Evolutionary conservation across 2,113 vertebrate species (phyloP), one percentile per base, ranked within the genome.

Genomic region (Noturus placidus): DNA sequence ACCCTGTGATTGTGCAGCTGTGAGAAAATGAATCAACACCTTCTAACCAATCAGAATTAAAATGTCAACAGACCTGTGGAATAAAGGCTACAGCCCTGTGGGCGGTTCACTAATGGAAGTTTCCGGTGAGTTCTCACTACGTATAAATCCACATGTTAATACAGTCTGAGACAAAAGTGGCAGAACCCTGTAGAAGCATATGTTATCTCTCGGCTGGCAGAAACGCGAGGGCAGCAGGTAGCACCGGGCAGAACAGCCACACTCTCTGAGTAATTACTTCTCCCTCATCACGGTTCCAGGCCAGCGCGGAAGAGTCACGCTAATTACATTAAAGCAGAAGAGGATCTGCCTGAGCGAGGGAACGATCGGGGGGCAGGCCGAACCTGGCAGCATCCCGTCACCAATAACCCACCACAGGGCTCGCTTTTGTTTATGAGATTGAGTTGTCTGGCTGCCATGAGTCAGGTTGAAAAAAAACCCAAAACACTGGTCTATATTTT

Each of bases 301-400:
- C 80, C 63, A 86, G 65, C 65, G 50, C 30, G 22, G 59, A 65
- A 82, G 85, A 89, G 78, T 84, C 54, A 67, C 80, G 77, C 86
- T 90, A 92, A 92, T 91, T 89, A 88, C 88, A 89, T 90, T 87
- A 89, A 79, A 87, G 86, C 67, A 52, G 54, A 38, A 74, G 61
- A 65, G 86, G 74, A 89, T 86, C 79, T 79, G 80, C 82, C 57
- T 83, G 54, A 33, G 54, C 76, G 70, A 86, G 83, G 50, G 67
- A 86, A 72, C 77, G 86, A 83, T 89, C 85, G 50, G 67, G 56
- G 78, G 54, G 78, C 9, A 7, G 54, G 59, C 3, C 70, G 20
- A 35, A 35, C 78, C 61, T 57, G 57, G 38, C 78, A 56, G 50
- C 9, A 69, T 69, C 9, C 27, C 54, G 17, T 84, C 9, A 35